These are phyloP conservation scores for Todiramphus saurophagus DNA, from an alignment of 2,113 vertebrate species.

Conservation along the genomic window DNA sequence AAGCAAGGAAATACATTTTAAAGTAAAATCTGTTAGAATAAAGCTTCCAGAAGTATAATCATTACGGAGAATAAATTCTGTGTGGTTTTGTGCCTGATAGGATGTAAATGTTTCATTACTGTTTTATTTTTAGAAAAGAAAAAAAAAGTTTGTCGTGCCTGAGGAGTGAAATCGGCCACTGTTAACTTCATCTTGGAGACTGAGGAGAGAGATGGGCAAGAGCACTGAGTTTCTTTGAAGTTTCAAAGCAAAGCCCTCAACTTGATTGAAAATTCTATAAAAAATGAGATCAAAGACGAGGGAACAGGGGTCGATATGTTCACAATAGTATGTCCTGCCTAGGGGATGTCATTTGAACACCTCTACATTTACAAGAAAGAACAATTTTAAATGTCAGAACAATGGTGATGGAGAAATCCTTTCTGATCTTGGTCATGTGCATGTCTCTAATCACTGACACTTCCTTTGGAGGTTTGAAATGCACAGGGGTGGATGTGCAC, in stretches of 20 bases:
- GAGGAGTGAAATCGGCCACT: neutral
- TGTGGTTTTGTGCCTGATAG: neutral
- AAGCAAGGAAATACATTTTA: neutral
- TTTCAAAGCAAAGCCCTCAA: neutral
- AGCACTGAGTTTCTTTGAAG: neutral
- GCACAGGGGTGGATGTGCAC: accelerated
- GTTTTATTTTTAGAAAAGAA: neutral
- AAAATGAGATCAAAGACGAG: neutral
- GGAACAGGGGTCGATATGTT: neutral
- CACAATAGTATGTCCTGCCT: neutral
- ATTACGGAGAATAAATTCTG: neutral
- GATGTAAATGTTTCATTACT: neutral
- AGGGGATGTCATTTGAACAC: neutral
- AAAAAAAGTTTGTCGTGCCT: neutral
- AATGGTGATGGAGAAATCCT: neutral
- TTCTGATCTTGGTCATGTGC: neutral
- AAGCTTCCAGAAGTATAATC: neutral
- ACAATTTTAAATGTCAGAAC: neutral
- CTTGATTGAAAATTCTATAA: neutral
- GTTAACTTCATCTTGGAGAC: neutral
- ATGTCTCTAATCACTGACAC: neutral
- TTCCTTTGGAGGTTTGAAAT: neutral
- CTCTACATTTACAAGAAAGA: neutral
- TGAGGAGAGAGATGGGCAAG: neutral
- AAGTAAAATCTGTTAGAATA: neutral